phyloP scores from a whole-genome alignment of 1,140 invertebrate genomes.

The Brachionus calyciflorus region DNA sequence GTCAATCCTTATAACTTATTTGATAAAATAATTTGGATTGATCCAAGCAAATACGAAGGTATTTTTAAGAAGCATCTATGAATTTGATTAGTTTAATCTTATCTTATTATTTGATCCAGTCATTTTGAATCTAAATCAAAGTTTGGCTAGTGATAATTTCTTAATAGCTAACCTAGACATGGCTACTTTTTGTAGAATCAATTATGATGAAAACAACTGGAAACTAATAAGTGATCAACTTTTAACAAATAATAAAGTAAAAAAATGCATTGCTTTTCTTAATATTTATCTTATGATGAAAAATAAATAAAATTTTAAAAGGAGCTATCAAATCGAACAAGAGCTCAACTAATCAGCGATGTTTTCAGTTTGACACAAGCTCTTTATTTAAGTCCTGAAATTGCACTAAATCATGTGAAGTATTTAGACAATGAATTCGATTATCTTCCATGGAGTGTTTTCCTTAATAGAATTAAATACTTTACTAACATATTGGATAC shows the following conservation, averaged over 20 bases:
- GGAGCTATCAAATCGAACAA: constrained; percentile 21
- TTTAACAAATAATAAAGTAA: background rate
- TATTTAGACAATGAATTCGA: constrained; percentile 60
- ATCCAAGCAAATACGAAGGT: background rate
- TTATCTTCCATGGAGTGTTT: constrained; percentile 60
- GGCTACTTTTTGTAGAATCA: constrained; percentile 50
- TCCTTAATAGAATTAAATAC: constrained; percentile 15
- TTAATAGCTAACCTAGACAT: constrained; percentile 49
- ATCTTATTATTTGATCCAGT: background rate
- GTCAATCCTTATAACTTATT: background rate
- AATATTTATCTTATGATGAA: background rate
- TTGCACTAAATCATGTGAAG: constrained; percentile 56
- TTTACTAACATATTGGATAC: background rate
- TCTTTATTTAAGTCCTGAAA: background rate
- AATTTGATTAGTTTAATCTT: background rate
- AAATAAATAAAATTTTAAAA: background rate
- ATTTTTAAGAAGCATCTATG: background rate
- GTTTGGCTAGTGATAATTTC: constrained; percentile 18
- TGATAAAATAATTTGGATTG: constrained; percentile 17
- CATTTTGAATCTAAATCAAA: background rate
- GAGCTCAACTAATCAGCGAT: constrained; percentile 47
- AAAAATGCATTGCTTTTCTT: too few species aligned
- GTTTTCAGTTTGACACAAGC: constrained; percentile 40
- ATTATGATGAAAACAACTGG: constrained; percentile 53
- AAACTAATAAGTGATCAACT: constrained; percentile 50